Evolutionary conservation across 2,888 invertebrate genomes (phyloP).

Genomic region (Dorcus hopei): DNA sequence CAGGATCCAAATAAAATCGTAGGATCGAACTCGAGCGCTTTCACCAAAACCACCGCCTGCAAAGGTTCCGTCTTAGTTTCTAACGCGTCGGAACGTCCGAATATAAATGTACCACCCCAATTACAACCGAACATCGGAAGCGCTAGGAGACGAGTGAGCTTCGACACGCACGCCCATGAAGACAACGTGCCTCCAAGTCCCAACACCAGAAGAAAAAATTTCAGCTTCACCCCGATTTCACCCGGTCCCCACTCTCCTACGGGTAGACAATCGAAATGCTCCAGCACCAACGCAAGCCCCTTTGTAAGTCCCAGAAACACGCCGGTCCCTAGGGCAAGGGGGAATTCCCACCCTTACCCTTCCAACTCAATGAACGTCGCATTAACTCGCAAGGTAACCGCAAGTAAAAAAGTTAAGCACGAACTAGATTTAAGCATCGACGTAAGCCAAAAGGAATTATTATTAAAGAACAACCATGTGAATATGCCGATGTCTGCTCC

Average conservation of each 20-base stretch:
- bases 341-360: constrained; percentile 53
- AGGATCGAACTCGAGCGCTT: background rate
- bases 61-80: background rate
- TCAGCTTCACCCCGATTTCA: constrained; percentile 84
- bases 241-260: constrained; percentile 68
- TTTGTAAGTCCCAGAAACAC: constrained; percentile 81
- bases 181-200: constrained; percentile 67
- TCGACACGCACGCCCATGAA: constrained; percentile 51
- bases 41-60: background rate
- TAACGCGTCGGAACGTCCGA: background rate
- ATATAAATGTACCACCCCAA: background rate
- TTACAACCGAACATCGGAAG: background rate
- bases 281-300: constrained; percentile 71
- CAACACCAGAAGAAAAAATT: constrained; percentile 73
- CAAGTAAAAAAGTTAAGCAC: constrained; percentile 36
- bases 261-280: constrained; percentile 56
- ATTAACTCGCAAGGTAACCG: constrained; percentile 19
- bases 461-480: constrained; percentile 5
- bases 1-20: background rate
- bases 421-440: constrained; percentile 28
- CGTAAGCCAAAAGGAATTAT: constrained; percentile 12
- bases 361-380: constrained; percentile 19
- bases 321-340: constrained; percentile 66
- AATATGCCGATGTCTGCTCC: constrained; percentile 63
- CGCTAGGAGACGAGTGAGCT: constrained; percentile 56